Conservation (phyloP, 2,888 invertebrate species). For the Chaitophorus viminalis region DNA sequence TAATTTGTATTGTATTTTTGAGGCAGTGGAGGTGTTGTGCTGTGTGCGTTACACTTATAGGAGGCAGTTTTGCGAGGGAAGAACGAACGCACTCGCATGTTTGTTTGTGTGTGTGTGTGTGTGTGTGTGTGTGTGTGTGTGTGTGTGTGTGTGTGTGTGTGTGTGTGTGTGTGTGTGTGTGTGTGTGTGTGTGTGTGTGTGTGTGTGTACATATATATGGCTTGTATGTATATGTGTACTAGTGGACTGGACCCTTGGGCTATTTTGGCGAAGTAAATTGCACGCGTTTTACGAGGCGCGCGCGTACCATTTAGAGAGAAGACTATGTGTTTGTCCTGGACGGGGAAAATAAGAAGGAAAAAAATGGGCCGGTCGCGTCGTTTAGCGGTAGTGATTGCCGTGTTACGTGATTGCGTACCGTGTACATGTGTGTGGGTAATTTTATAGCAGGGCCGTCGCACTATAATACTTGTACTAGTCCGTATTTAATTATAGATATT, state of each 20-base stretch:
- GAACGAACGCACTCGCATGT: neutral
- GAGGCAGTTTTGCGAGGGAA: neutral
- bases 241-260: constrained; percentile 27
- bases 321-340: neutral
- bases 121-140: too few species aligned
- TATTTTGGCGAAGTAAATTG: constrained; percentile 34
- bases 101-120: too few species aligned
- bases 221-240: too few species aligned
- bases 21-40: neutral
- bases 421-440: constrained; percentile 21
- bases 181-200: neutral
- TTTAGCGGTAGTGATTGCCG: constrained; percentile 56
- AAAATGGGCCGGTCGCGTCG: constrained; percentile 56
- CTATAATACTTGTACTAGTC: neutral
- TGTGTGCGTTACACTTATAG: too few species aligned
- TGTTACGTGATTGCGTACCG: constrained; percentile 42
- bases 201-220: too few species aligned
- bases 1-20: constrained; percentile 40
- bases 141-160: neutral
- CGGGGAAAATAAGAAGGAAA: neutral
- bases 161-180: neutral
- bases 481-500: constrained; percentile 60
- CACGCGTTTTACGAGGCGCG: constrained; percentile 47
- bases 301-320: constrained; percentile 42
- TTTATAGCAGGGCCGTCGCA: constrained; percentile 34